A percentile compares a stretch with the other conserved stretches of the same genome.
Conservation (phyloP, 2,888 invertebrate genomes). For the Heliconius aoede region DNA sequence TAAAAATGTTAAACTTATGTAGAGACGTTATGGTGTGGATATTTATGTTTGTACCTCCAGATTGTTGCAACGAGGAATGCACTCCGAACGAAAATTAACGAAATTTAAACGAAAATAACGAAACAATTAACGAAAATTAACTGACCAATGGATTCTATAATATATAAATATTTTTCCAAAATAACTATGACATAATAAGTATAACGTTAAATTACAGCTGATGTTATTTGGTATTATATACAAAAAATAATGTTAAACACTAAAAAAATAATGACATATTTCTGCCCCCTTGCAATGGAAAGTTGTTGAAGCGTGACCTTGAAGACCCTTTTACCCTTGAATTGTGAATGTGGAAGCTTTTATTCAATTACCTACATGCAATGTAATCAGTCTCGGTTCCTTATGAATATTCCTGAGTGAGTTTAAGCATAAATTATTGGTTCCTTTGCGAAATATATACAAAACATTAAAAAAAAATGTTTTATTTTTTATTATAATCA, state of each 20-base stretch:
- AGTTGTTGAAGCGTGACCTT: slow-evolving; percentile 5
- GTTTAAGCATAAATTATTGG: background rate
- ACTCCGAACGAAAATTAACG: too few relatives aligned
- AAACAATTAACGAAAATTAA: too few relatives aligned
- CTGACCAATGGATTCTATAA: too few relatives aligned
- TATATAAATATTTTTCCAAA: too few relatives aligned
- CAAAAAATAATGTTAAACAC: background rate
- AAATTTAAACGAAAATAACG: too few relatives aligned
- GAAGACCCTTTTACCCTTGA: slow-evolving; percentile 17
- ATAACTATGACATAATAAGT: background rate
- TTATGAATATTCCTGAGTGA: background rate
- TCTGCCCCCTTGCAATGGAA: slow-evolving; percentile 1
- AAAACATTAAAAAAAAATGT: too few relatives aligned
- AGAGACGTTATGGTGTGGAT: too few relatives aligned
- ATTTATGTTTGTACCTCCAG: too few relatives aligned
- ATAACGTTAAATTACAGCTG: background rate
- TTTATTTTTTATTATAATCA: too few relatives aligned
- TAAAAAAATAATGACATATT: background rate
- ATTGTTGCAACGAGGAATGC: too few relatives aligned
- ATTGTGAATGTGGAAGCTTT: slow-evolving; percentile 22
- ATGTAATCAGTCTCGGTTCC: slow-evolving; percentile 7
- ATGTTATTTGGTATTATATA: background rate
- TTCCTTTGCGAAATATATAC: background rate
- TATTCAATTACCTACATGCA: slow-evolving; percentile 12
- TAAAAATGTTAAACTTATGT: too few relatives aligned